Evolutionary conservation across 1,140 invertebrate species (phyloP), one percentile per base, ranked within the genome.

Genomic region (Battus philenor): DNA sequence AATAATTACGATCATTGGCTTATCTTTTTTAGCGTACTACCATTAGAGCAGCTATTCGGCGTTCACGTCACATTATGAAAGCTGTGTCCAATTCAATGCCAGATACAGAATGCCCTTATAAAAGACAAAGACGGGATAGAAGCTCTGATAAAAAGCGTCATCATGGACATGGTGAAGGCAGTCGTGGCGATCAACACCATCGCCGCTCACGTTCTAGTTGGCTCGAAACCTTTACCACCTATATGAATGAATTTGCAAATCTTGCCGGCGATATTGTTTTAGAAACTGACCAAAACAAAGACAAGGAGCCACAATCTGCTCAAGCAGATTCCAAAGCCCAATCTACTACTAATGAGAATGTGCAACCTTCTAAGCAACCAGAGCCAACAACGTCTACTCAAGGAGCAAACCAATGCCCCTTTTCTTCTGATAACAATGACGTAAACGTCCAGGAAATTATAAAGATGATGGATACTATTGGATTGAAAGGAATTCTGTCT

Each of bases 241-340:
- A 83, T 49, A 77, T 87, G 71, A 84, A 86, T 31, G 82, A 86
- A 41, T 86, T 86, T 47, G 73, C 82, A 6, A 83, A 87, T 46
- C 63, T 86, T 0, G 79, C 83, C 16, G 86, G 81, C 2, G 82
- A 86, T 48, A 45, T 82, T 15, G 54, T 54, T 29, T 24, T 61
- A 44, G 58, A 63, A n/a, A 33, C 45, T 27, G 41, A 54, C 5
- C 31, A 52, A 41, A 18, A 48, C 10, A 38, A 38, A 22, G 34
- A 24, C 7, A 29, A 16, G 6, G 9, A 12, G 15, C 10, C 45
- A 7, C 50, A 47, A 17, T 9, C 39, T 6, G 11, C 43, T n/a
- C 33, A 56, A 56, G 36, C 24, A 2, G 33, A 43, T 10, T 6
- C 36, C n/a, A 16, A 46, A 41, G 30, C 38, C 20, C 33, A 50